Conservation (phyloP, 1,140 invertebrate species). For the Bombus superbus region DNA sequence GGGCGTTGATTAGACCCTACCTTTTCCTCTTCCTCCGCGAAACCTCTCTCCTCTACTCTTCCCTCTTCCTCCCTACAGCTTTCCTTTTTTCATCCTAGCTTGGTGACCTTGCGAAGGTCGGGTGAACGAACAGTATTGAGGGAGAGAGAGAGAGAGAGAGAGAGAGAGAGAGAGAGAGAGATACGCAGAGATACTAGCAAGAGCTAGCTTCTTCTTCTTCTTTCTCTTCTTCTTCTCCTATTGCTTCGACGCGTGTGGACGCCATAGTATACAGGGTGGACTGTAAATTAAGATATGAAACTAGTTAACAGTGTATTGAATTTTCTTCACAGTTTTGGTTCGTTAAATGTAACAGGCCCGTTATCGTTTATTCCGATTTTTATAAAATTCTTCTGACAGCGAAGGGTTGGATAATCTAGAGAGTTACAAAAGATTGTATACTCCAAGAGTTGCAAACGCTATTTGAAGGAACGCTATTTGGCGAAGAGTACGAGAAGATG, state of each 20-base stretch:
- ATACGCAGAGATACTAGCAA: background rate
- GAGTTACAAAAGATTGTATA: too few species aligned
- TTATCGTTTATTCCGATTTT: too few species aligned
- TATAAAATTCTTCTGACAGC: too few species aligned
- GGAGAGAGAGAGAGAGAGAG: slow-evolving; percentile 24
- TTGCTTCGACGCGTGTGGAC: background rate
- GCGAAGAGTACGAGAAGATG: too few species aligned
- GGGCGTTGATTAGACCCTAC: slow-evolving; percentile 80
- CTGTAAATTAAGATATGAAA: background rate
- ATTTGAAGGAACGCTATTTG: too few species aligned
- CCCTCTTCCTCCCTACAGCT: slow-evolving; percentile 34
- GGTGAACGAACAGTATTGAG: slow-evolving; percentile 81
- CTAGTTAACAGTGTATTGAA: too few species aligned
- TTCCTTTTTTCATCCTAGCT: slow-evolving; percentile 68
- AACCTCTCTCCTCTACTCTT: slow-evolving; percentile 48
- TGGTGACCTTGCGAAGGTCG: slow-evolving; percentile 82
- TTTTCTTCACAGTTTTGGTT: too few species aligned
- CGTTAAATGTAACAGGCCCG: too few species aligned
- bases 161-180: slow-evolving; percentile 16
- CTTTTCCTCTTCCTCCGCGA: slow-evolving; percentile 61
- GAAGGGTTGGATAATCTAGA: too few species aligned
- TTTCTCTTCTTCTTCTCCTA: background rate
- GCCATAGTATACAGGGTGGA: background rate
- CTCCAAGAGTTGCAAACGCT: too few species aligned
- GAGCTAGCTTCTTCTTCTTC: background rate